phyloP scores from a whole-genome alignment of 2,797 vertebrate species.

The Scleropages formosus region DNA sequence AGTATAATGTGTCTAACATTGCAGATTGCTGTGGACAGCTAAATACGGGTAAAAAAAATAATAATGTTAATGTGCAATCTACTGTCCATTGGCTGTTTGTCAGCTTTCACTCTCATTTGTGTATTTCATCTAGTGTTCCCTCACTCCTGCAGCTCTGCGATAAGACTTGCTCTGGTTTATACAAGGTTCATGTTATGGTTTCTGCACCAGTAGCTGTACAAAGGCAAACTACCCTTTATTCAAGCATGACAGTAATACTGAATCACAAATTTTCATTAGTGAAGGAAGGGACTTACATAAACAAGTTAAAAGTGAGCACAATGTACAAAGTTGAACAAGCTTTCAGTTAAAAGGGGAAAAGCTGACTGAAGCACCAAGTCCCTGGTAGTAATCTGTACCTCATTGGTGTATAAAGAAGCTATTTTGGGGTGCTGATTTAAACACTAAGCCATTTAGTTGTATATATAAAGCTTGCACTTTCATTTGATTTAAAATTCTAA shows the following conservation, averaged over 20 bases:
- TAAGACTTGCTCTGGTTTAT: too few relatives aligned
- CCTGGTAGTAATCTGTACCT: conserved; percentile 15
- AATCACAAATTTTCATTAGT: conserved; percentile 9
- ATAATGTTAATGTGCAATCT: too few relatives aligned
- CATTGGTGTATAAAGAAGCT: conserved; percentile 15
- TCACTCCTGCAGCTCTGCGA: too few relatives aligned
- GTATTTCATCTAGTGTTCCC: too few relatives aligned
- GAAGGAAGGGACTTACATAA: not conserved
- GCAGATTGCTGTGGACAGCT: too few relatives aligned
- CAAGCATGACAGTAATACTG: conserved; percentile 8
- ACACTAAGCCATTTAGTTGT: conserved; percentile 12
- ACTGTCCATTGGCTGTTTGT: too few relatives aligned
- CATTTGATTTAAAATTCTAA: conserved; percentile 16
- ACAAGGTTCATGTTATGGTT: too few relatives aligned
- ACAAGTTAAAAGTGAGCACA: conserved; percentile 2
- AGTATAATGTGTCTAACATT: too few relatives aligned
- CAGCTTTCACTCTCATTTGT: too few relatives aligned
- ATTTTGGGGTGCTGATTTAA: conserved; percentile 22
- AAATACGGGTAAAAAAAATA: too few relatives aligned
- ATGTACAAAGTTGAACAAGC: conserved; percentile 1
- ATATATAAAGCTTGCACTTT: conserved; percentile 16
- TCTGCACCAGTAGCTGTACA: too few relatives aligned
- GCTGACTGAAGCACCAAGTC: conserved; percentile 10
- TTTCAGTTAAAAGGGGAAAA: conserved; percentile 12
- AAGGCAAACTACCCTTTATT: not conserved